Evolutionary conservation across 92 coral and sea anemone species (phyloP).

Genomic region (Epizoanthus stellaris): DNA sequence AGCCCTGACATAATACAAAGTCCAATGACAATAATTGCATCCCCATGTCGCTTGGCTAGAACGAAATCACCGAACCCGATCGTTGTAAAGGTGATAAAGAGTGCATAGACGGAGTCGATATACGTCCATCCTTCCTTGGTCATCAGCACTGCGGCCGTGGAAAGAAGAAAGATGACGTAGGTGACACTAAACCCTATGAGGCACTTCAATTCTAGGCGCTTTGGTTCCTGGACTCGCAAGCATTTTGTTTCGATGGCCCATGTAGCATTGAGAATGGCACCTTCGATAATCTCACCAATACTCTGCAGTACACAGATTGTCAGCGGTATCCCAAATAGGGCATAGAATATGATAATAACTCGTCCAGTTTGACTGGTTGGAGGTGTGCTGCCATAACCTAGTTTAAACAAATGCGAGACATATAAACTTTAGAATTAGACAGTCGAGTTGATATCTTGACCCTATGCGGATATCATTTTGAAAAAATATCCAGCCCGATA

Average conservation of each 20-base stretch:
- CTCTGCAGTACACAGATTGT: conserved; percentile 29
- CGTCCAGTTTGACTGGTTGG: conserved; percentile 41
- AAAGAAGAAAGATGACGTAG: too few relatives aligned
- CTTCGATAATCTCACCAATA: conserved; percentile 34
- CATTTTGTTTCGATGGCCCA: conserved; percentile 14
- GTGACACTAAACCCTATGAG: too few relatives aligned
- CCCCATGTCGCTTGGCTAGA: neutral
- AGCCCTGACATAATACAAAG: too few relatives aligned
- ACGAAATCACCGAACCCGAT: conserved; percentile 32
- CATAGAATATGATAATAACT: conserved; percentile 40
- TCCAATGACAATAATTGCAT: too few relatives aligned
- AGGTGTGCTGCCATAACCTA: conserved; percentile 45
- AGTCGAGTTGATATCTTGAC: too few relatives aligned
- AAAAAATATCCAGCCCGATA: too few relatives aligned
- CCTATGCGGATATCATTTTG: too few relatives aligned
- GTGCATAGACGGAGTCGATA: conserved; percentile 13
- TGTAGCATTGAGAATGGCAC: conserved; percentile 2
- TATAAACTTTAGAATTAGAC: too few relatives aligned
- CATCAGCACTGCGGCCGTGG: too few relatives aligned
- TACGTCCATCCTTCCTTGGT: neutral
- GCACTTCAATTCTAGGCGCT: too few relatives aligned
- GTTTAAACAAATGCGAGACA: neutral
- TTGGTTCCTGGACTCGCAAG: neutral
- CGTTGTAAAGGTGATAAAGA: conserved; percentile 34
- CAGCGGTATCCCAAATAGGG: conserved; percentile 49